Conservation (phyloP, 2,888 invertebrate species). For the Chirona hameri region DNA sequence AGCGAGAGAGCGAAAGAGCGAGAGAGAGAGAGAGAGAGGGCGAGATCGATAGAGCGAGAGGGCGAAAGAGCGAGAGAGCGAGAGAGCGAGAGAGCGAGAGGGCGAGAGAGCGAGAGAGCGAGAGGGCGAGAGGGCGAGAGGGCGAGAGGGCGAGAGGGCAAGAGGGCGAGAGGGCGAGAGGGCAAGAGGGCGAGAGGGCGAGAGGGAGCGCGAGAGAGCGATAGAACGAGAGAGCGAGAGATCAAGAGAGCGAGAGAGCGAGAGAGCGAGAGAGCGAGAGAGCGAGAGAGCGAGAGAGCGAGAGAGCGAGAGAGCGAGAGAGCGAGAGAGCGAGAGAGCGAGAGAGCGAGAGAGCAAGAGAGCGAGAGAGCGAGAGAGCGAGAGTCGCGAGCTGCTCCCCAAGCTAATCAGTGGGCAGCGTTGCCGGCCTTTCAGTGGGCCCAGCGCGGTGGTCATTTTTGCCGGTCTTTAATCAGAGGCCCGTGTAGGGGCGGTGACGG, state of each 20-base stretch:
- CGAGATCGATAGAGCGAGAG: too few relatives aligned
- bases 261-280: neutral
- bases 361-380: too few relatives aligned
- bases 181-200: neutral
- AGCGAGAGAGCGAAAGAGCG: too few relatives aligned
- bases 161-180: neutral
- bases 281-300: constrained; percentile 31
- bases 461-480: constrained; percentile 27
- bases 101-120: neutral
- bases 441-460: neutral
- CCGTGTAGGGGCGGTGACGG: constrained; percentile 25
- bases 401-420: neutral
- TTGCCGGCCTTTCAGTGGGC: neutral
- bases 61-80: too few relatives aligned
- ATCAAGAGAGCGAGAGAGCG: constrained; percentile 8
- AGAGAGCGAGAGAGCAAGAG: constrained; percentile 26
- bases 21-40: too few relatives aligned
- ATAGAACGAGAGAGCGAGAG: neutral
- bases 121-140: constrained; percentile 7
- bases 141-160: neutral
- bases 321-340: neutral
- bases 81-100: too few relatives aligned
- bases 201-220: too few relatives aligned
- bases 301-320: constrained; percentile 26
- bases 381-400: neutral